Conservation (phyloP, 2,113 vertebrate genomes). For the Rafetus swinhoei region DNA sequence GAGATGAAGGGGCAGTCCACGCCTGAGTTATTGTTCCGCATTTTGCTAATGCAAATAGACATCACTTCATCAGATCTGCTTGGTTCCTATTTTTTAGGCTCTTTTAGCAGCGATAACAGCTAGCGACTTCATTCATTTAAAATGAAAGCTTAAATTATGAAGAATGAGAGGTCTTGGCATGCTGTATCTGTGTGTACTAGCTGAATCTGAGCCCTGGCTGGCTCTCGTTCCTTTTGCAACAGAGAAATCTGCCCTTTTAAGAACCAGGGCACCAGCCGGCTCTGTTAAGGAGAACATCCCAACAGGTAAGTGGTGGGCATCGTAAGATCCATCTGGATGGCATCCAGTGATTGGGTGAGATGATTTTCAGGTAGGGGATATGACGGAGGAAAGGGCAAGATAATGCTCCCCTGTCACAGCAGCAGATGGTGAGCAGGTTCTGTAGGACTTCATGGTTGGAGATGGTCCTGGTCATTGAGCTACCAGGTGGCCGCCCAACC, state of each 20-base stretch:
- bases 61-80: neutral
- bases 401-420: neutral
- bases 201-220: neutral
- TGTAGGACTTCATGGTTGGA: too few relatives aligned
- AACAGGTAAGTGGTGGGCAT: neutral
- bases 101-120: neutral
- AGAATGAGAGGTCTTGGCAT: neutral
- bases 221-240: neutral
- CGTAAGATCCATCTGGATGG: neutral
- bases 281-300: neutral
- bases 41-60: neutral
- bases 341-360: neutral
- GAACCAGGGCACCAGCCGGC: neutral
- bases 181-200: neutral
- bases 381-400: neutral
- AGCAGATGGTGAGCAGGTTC: neutral
- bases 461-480: too few relatives aligned
- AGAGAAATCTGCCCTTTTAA: neutral
- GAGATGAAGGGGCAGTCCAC: neutral
- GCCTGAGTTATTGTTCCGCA: neutral
- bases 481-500: too few relatives aligned
- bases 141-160: neutral
- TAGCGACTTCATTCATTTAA: neutral
- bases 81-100: neutral
- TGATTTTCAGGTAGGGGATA: neutral